Conservation (phyloP, 2,888 invertebrate species). For the Idaea dimidiata region DNA sequence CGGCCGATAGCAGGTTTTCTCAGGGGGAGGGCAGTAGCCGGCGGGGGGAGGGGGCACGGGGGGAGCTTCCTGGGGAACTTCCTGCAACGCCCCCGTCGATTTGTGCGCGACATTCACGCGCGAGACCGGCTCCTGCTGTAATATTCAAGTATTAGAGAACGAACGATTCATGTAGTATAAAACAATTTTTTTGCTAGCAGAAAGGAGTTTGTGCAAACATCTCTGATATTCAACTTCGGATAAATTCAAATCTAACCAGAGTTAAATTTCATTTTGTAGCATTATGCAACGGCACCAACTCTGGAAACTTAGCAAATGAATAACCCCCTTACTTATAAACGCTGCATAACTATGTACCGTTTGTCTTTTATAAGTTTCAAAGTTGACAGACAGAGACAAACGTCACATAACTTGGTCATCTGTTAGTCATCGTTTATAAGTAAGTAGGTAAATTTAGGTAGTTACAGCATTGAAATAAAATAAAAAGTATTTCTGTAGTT, state of each 20-base stretch:
- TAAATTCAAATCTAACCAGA: neutral
- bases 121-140: constrained; percentile 32
- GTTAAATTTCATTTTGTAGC: neutral
- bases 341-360: no score
- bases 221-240: neutral
- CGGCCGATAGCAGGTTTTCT: neutral
- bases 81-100: constrained; percentile 62
- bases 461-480: neutral
- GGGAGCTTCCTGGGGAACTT: constrained; percentile 46
- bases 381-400: no score
- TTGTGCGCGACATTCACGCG: constrained; percentile 47
- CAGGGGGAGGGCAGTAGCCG: constrained; percentile 52
- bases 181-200: neutral
- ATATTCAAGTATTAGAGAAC: constrained; percentile 8
- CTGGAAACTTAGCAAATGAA: neutral
- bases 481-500: neutral
- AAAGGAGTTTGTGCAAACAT: neutral
- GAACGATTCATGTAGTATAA: constrained; percentile 13
- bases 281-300: neutral
- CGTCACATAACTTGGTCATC: no score
- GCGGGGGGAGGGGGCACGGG: constrained; percentile 69
- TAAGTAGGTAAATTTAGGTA: neutral
- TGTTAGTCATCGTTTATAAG: no score
- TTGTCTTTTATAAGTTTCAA: no score
- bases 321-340: no score